Conservation (phyloP, 2,113 vertebrate species). For the Eurystomus gularis region DNA sequence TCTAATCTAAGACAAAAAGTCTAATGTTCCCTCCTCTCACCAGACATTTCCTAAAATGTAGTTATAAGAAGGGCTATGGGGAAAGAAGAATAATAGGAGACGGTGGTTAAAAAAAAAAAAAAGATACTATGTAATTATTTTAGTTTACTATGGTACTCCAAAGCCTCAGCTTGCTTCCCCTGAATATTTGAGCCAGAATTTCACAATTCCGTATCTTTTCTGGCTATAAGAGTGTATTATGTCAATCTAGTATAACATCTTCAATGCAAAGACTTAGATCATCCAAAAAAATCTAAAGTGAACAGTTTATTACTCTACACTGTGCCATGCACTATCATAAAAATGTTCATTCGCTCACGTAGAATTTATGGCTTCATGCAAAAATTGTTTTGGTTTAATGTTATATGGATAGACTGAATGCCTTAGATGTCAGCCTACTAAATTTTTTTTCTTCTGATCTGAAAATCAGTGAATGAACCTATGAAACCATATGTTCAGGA, state of each 20-base stretch:
- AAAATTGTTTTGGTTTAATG: background rate
- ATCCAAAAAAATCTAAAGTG: background rate
- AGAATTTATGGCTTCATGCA: background rate
- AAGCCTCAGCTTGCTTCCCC: background rate
- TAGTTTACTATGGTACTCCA: accelerated
- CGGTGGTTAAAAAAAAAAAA: background rate
- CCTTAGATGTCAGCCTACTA: background rate
- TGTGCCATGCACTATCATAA: background rate
- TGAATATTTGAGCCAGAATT: background rate
- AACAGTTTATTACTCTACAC: background rate
- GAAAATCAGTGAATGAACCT: background rate
- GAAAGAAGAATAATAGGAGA: background rate
- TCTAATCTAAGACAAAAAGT: background rate
- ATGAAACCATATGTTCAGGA: too few relatives aligned
- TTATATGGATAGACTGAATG: background rate
- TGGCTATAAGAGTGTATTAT: background rate
- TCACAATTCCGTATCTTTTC: background rate
- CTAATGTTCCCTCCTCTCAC: background rate
- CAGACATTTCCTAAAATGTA: background rate
- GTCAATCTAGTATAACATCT: background rate
- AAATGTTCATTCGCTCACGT: background rate
- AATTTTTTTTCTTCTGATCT: background rate
- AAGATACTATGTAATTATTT: background rate
- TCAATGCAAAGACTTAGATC: background rate
- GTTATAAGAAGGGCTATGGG: background rate